These are phyloP conservation scores for Pseudanteris insignis DNA, from an alignment of 2,888 invertebrate species.

Conservation along the genomic window DNA sequence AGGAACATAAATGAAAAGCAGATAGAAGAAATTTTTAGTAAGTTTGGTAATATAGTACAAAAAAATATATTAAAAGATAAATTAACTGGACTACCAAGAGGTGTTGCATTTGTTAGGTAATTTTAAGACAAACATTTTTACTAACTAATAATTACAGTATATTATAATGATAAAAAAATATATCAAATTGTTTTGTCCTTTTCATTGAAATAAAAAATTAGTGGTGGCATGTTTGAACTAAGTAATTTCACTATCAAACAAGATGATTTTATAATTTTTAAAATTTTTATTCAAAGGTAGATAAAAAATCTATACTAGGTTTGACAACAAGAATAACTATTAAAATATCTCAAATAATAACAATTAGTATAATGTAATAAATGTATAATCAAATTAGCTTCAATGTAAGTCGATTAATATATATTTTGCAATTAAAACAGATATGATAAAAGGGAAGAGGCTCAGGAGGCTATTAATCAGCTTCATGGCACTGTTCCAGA, in stretches of 20 bases:
- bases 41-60: conserved; percentile 91
- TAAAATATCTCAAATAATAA: too few species aligned
- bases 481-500: conserved; percentile 86
- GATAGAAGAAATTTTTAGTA: conserved; percentile 84
- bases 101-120: conserved; percentile 92
- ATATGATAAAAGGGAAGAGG: conserved; percentile 87
- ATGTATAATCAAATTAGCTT: too few species aligned
- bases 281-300: neutral
- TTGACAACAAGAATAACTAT: too few species aligned
- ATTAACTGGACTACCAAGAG: conserved; percentile 85
- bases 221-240: too few species aligned
- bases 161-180: too few species aligned
- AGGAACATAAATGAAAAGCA: conserved; percentile 82
- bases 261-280: too few species aligned
- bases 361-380: too few species aligned
- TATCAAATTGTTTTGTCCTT: too few species aligned
- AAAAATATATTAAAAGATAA: conserved; percentile 90
- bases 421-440: conserved; percentile 65
- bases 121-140: too few species aligned
- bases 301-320: neutral
- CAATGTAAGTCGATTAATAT: neutral
- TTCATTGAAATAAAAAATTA: too few species aligned
- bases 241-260: too few species aligned
- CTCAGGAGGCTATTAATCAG: conserved; percentile 87
- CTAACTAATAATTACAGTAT: too few species aligned